phyloP scores from a whole-genome alignment of 1,140 invertebrate species.

The Aphelinus certus region DNA sequence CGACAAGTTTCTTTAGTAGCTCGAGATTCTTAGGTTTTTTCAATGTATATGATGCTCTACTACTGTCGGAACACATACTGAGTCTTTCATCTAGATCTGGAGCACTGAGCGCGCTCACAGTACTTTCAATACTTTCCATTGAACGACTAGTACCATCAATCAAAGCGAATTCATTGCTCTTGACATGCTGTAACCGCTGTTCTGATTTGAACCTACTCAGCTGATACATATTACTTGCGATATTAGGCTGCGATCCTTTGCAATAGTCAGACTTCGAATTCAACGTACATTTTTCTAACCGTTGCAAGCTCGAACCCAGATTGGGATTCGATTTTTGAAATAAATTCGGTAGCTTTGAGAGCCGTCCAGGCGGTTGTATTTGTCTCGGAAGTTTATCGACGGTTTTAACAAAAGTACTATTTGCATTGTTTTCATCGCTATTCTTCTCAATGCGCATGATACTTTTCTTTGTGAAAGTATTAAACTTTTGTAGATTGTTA shows the following conservation, averaged over 20 bases:
- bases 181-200: conserved; percentile 48
- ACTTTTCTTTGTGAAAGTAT: conserved; percentile 49
- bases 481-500: conserved; percentile 42
- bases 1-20: conserved; percentile 51
- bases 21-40: conserved; percentile 51
- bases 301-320: conserved; percentile 49
- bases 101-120: conserved; percentile 59
- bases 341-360: conserved; percentile 57
- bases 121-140: conserved; percentile 63
- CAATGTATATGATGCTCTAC: conserved; percentile 55
- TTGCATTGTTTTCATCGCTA: conserved; percentile 18
- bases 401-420: conserved; percentile 41
- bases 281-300: conserved; percentile 16
- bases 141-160: conserved; percentile 51
- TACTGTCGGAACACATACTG: conserved; percentile 58
- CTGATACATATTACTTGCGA: conserved; percentile 43
- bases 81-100: conserved; percentile 57
- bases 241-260: conserved; percentile 55
- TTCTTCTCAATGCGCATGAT: conserved; percentile 38
- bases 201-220: conserved; percentile 54
- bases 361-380: conserved; percentile 46
- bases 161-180: conserved; percentile 42
- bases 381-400: conserved; percentile 27
- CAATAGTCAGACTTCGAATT: conserved; percentile 42
- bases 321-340: conserved; percentile 64